Evolutionary conservation across 2,113 vertebrate genomes (phyloP).

Genomic region (Crotalus horridus): DNA sequence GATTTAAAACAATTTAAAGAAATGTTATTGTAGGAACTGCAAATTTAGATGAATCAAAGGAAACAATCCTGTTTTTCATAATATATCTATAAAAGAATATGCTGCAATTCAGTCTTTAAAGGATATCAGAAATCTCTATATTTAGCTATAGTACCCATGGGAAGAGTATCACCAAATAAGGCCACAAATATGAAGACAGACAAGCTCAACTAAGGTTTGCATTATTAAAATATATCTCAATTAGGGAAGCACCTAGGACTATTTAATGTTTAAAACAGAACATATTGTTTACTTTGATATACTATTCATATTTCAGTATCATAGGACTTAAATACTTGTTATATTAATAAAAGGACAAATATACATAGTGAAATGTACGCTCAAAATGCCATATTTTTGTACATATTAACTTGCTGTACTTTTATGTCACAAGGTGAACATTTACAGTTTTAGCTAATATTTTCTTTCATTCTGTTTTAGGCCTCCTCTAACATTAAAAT

Average conservation of each 20-base stretch:
- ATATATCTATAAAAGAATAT: neutral
- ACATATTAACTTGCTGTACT: neutral
- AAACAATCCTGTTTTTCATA: neutral
- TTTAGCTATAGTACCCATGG: neutral
- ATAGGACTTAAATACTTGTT: constrained; percentile 19
- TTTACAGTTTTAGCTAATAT: neutral
- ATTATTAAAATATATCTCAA: constrained; percentile 47
- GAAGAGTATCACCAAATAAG: constrained; percentile 34
- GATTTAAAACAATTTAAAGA: neutral
- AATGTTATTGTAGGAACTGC: neutral
- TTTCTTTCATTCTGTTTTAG: neutral
- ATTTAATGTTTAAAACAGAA: constrained; percentile 34
- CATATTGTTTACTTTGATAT: constrained; percentile 47
- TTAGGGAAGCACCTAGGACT: constrained; percentile 42
- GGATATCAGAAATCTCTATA: constrained; percentile 7
- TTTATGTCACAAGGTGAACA: neutral
- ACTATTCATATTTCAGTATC: neutral
- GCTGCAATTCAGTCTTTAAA: neutral
- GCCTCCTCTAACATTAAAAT: neutral
- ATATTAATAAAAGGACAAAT: neutral
- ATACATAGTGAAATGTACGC: constrained; percentile 15
- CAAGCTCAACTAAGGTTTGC: constrained; percentile 27
- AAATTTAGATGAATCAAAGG: neutral
- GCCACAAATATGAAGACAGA: constrained; percentile 7
- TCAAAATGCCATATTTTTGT: constrained; percentile 26